Percentiles rank a stretch among this genome's conserved stretches.
These are phyloP conservation scores for Stegastes partitus DNA, from an alignment of 2,113 vertebrate genomes.

Conservation along the genomic window DNA sequence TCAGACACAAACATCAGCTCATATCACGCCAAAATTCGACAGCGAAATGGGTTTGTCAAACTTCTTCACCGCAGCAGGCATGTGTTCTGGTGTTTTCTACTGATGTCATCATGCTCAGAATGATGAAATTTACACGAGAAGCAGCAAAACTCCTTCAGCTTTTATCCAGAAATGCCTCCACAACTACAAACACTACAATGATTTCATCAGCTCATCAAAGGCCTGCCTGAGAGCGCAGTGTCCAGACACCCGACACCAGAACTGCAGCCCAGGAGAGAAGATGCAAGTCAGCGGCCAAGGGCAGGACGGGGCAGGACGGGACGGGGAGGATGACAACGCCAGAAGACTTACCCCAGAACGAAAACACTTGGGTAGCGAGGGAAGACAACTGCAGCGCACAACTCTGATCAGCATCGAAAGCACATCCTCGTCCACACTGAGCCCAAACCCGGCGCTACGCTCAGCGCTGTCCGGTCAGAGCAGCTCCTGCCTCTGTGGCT, in stretches of 20 bases:
- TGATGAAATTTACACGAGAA: neutral
- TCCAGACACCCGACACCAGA: conserved; percentile 41
- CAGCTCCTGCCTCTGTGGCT: conserved; percentile 34
- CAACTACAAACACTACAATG: neutral
- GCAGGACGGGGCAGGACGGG: conserved; percentile 7
- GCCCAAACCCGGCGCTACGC: neutral
- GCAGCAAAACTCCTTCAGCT: neutral
- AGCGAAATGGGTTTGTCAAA: conserved; percentile 19
- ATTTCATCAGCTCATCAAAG: conserved; percentile 11
- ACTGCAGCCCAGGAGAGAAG: conserved; percentile 35
- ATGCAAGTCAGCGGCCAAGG: conserved; percentile 51
- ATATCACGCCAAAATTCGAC: neutral
- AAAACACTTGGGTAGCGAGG: neutral
- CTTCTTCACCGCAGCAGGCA: conserved; percentile 1
- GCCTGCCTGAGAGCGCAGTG: neutral
- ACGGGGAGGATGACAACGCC: conserved; percentile 25
- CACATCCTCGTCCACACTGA: conserved; percentile 10
- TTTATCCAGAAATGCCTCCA: neutral
- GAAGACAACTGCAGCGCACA: neutral
- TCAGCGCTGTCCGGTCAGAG: conserved; percentile 29
- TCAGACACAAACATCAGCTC: conserved; percentile 1
- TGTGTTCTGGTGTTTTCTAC: neutral
- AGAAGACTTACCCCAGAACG: conserved; percentile 54
- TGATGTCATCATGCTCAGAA: conserved; percentile 17
- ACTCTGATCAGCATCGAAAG: conserved; percentile 3